Percentiles rank a stretch among this genome's conserved stretches.
Evolutionary conservation across 2,888 invertebrate species (phyloP).

Genomic region (Tethea ocularis): DNA sequence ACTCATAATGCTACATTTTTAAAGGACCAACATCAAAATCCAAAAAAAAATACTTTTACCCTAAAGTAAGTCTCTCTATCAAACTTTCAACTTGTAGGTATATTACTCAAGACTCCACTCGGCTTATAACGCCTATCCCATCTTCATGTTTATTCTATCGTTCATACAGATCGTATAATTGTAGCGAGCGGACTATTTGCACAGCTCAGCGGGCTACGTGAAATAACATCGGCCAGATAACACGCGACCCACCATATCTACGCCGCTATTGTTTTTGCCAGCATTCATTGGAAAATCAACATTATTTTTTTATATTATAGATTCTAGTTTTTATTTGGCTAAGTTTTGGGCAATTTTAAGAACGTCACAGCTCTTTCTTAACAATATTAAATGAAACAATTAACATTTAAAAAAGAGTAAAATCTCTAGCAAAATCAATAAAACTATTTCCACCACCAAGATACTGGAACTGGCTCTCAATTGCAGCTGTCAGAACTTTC

Average conservation of each 20-base stretch:
- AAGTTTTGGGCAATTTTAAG: neutral
- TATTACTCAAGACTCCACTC: neutral
- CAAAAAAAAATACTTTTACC: no score
- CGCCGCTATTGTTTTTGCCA: slow-evolving; percentile 44
- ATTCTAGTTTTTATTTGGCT: neutral
- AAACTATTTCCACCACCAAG: no score
- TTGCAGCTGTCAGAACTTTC: no score
- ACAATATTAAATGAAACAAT: no score
- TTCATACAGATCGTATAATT: slow-evolving; percentile 44
- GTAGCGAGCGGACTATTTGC: slow-evolving; percentile 61
- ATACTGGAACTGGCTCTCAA: no score
- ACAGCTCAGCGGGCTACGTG: slow-evolving; percentile 61
- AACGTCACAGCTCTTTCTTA: neutral
- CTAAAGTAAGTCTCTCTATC: no score
- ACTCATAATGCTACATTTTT: no score
- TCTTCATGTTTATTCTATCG: slow-evolving; percentile 24
- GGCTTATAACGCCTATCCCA: slow-evolving; percentile 1
- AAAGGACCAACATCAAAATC: no score
- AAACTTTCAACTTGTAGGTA: no score
- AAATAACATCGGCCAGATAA: slow-evolving; percentile 72
- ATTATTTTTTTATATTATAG: neutral
- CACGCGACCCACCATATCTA: slow-evolving; percentile 41
- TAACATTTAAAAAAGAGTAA: no score
- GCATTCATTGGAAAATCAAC: slow-evolving; percentile 15
- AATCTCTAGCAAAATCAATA: no score